Conservation (phyloP, 2,797 vertebrate genomes). For the Pangasius krempfi region DNA sequence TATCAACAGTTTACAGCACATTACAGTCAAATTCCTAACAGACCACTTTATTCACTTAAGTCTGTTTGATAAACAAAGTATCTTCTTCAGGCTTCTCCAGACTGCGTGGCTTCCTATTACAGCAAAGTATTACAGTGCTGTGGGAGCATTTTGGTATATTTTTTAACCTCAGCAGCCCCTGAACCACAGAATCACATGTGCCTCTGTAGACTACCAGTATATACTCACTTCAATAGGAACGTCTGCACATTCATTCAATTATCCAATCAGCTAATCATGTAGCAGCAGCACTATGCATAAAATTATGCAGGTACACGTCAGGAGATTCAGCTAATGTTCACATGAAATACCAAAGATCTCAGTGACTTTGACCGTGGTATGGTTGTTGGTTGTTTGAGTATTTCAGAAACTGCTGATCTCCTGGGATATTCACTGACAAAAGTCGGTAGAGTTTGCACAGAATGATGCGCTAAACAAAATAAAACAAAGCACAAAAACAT, state of each 20-base stretch:
- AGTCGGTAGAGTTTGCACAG: too few species aligned
- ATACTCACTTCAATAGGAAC: not conserved
- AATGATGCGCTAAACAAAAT: too few species aligned
- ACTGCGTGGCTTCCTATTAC: not conserved
- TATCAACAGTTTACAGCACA: slow-evolving; percentile 1
- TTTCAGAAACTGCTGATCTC: not conserved
- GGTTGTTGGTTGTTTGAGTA: not conserved
- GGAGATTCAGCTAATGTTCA: not conserved
- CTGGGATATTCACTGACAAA: not conserved
- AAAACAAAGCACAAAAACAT: too few species aligned
- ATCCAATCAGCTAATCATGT: not conserved
- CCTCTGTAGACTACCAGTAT: not conserved
- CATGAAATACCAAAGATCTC: not conserved
- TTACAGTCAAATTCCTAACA: not conserved
- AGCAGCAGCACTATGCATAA: not conserved
- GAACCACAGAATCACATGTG: not conserved
- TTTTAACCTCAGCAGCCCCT: not conserved
- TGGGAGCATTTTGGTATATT: not conserved
- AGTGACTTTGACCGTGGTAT: not conserved
- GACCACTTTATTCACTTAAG: not conserved
- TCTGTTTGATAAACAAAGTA: not conserved
- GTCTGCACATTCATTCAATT: not conserved
- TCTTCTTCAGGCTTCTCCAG: not conserved
- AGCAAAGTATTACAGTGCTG: not conserved
- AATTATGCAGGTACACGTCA: not conserved